A percentile compares a stretch with the other conserved stretches of the same genome.
phyloP scores from a whole-genome alignment of 1,140 invertebrate species.

The Lutraria rhynchaena region DNA sequence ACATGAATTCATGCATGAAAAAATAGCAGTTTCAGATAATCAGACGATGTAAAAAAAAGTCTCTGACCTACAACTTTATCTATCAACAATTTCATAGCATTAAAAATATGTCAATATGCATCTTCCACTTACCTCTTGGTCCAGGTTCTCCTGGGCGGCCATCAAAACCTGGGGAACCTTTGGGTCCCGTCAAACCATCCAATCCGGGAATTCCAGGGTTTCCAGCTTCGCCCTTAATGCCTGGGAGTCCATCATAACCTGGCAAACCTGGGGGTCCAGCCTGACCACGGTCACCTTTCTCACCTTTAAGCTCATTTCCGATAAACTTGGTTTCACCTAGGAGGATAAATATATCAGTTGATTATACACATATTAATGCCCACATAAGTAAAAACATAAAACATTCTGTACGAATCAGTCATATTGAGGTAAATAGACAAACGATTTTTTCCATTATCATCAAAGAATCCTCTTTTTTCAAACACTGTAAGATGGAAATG shows the following conservation, averaged over 20 bases:
- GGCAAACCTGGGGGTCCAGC: slow-evolving; percentile 71
- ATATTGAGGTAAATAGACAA: too few species aligned
- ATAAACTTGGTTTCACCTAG: slow-evolving; percentile 56
- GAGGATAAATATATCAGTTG: not conserved
- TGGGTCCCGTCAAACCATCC: slow-evolving; percentile 50
- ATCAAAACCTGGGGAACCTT: slow-evolving; percentile 43
- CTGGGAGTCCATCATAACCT: slow-evolving; percentile 73
- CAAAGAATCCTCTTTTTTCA: too few species aligned
- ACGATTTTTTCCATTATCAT: too few species aligned
- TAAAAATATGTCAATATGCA: too few species aligned
- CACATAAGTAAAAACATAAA: not conserved
- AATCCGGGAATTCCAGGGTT: slow-evolving; percentile 52
- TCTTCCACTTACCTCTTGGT: slow-evolving; percentile 53
- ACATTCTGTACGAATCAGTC: too few species aligned
- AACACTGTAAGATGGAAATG: too few species aligned
- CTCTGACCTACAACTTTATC: too few species aligned
- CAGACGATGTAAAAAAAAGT: too few species aligned
- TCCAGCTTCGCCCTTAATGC: slow-evolving; percentile 67
- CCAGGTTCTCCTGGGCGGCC: slow-evolving; percentile 49
- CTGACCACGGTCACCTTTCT: slow-evolving; percentile 70
- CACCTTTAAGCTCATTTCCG: slow-evolving; percentile 66
- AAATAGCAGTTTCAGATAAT: too few species aligned
- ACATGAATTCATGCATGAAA: too few species aligned
- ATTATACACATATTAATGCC: not conserved
- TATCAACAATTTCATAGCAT: too few species aligned